A percentile compares a stretch with the other conserved stretches of the same genome.
Conservation (phyloP, 2,888 invertebrate species). For the Branchellion lobata region DNA sequence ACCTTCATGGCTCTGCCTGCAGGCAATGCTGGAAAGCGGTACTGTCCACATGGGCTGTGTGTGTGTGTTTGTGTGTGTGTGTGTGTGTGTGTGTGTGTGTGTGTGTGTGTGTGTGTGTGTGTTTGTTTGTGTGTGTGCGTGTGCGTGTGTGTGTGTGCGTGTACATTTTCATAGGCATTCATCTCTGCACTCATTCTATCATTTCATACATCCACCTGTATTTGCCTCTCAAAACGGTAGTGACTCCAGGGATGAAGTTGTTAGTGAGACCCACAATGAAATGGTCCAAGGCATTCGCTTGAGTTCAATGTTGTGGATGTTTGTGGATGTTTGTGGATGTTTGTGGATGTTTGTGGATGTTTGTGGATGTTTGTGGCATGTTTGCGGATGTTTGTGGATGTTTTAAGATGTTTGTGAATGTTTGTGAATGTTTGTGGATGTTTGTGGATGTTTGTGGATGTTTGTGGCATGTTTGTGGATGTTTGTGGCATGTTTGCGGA, state of each 20-base stretch:
- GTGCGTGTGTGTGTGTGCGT: too few species aligned
- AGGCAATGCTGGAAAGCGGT: neutral
- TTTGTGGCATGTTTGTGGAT: too few species aligned
- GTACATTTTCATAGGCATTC: too few species aligned
- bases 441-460: too few species aligned
- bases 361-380: too few species aligned
- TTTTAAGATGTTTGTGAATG: too few species aligned
- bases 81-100: neutral
- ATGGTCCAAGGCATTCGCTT: conserved; percentile 10
- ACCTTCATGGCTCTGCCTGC: neutral
- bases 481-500: too few species aligned
- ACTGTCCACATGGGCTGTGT: neutral
- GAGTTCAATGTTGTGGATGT: neutral
- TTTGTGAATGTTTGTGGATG: too few species aligned
- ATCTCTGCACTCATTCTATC: too few species aligned
- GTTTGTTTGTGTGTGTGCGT: neutral
- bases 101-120: neutral
- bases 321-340: neutral
- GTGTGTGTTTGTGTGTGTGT: neutral
- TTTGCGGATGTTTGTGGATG: too few species aligned
- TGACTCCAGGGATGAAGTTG: neutral
- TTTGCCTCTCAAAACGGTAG: neutral
- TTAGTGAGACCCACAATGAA: neutral
- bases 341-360: too few species aligned
- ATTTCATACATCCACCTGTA: too few species aligned